These are phyloP conservation scores for Spinus olivaceus DNA, from an alignment of 2,797 vertebrate genomes.

Conservation along the genomic window DNA sequence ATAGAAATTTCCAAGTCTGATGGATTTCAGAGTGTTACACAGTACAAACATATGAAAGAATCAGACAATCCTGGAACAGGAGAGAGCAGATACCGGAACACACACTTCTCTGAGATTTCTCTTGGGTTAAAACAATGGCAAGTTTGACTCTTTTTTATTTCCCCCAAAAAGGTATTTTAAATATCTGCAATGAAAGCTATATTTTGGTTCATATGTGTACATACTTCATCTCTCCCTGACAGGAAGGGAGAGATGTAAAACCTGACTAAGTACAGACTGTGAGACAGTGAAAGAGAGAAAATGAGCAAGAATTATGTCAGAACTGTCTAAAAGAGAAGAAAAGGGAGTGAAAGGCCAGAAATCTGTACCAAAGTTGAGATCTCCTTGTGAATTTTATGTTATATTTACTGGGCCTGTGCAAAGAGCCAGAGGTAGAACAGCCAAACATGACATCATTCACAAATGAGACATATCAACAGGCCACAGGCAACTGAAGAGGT, in stretches of 20 bases:
- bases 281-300: background rate
- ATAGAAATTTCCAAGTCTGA: background rate
- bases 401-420: background rate
- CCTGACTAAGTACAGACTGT: background rate
- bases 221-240: background rate
- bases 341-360: background rate
- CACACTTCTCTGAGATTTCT: background rate
- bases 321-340: background rate
- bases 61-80: background rate
- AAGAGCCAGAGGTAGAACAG: background rate
- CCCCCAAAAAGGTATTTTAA: background rate
- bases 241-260: background rate
- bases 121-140: background rate
- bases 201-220: background rate
- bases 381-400: background rate
- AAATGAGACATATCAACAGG: background rate
- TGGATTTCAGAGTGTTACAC: background rate
- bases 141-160: background rate
- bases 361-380: background rate
- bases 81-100: background rate
- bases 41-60: background rate
- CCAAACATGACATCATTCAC: background rate
- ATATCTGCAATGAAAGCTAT: background rate
- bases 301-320: background rate
- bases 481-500: background rate